Evolutionary conservation across 2,797 vertebrate species (phyloP), one percentile per base, ranked within the genome.

Genomic region (Pangasius larnaudii): DNA sequence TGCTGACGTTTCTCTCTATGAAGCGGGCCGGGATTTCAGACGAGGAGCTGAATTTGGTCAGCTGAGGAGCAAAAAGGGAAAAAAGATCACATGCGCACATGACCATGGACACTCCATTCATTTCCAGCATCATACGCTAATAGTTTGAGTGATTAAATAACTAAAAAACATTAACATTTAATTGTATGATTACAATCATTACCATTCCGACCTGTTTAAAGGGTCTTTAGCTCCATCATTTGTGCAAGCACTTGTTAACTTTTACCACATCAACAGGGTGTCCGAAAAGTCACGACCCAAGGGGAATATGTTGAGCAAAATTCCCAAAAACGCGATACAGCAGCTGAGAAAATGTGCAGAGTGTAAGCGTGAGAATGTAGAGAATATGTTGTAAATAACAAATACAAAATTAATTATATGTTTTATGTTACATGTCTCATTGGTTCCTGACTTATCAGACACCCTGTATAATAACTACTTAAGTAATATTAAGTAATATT

Each of bases 21-120:
- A 99, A 99, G 69, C 93, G 94, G 58, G 92, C 77, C 0, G 98
- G 98, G 93, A 99, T 98, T 85, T 98, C 97, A 69, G 95, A 91
- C n/a, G 93, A 95, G 27, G 88, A 92, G 77, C 94, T 92, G 91
- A 99, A 99, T 93, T 96, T 98, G 42, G 97, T 95, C 65, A 95
- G 83, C 96, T 97, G 90, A n/a, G 79, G 91, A 56, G 51, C 1
- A 74, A 59, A 69, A 14, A 51, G 85, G 56, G 63, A 63, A 56
- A 58, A n/a, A 1, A 30, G 3, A 24, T 14, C 14, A 53, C 19
- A 27, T 1, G 2, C 0, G n/a, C 2, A 16, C 19, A 79, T 59
- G 33, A 42, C 27, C 19, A 6, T 24, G 3, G 1, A 2, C 13
- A 39, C 33, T 2, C 13, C 33, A 63, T 8, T 6, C 9, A 27